phyloP scores from a whole-genome alignment of 2,113 vertebrate genomes.

The Hippocampus barbouri region DNA sequence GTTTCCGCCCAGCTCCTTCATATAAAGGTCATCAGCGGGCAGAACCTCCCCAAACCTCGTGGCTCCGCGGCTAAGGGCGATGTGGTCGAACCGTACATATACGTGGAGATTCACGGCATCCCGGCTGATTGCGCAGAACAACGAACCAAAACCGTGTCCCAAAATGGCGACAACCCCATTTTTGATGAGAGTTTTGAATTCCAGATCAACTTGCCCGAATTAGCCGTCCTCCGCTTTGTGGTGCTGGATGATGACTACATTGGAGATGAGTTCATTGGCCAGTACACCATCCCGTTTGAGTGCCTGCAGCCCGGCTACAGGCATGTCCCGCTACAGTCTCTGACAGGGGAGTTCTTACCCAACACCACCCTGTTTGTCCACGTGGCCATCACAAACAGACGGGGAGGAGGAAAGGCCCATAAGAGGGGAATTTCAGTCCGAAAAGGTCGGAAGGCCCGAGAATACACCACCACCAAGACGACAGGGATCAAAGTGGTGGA shows the following conservation, averaged over 20 bases:
- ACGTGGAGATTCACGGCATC: slow-evolving; percentile 87
- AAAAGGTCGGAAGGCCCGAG: slow-evolving; percentile 80
- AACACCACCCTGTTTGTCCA: slow-evolving; percentile 88
- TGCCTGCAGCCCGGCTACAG: slow-evolving; percentile 88
- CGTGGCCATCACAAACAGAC: slow-evolving; percentile 85
- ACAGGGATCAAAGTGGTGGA: slow-evolving; percentile 88
- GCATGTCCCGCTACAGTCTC: slow-evolving; percentile 84
- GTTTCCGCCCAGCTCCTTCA: slow-evolving; percentile 87
- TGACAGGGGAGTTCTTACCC: slow-evolving; percentile 82
- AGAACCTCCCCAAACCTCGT: slow-evolving; percentile 88
- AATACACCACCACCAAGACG: slow-evolving; percentile 86
- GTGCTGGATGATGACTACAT: slow-evolving; percentile 91
- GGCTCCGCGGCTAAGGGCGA: slow-evolving; percentile 89
- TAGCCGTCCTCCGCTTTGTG: slow-evolving; percentile 84
- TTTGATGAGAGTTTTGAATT: slow-evolving; percentile 92
- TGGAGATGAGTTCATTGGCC: slow-evolving; percentile 89
- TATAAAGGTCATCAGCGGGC: slow-evolving; percentile 89
- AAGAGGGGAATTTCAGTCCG: slow-evolving; percentile 83
- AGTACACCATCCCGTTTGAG: slow-evolving; percentile 92
- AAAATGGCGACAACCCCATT: slow-evolving; percentile 86
- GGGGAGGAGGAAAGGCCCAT: slow-evolving; percentile 83
- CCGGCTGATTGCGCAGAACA: slow-evolving; percentile 87
- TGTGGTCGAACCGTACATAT: slow-evolving; percentile 89
- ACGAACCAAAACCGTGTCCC: slow-evolving; percentile 86
- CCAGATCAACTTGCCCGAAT: slow-evolving; percentile 88